Percentiles rank a stretch among this genome's conserved stretches.
Conservation (phyloP, 2,113 vertebrate genomes). For the Crotalus helleri region DNA sequence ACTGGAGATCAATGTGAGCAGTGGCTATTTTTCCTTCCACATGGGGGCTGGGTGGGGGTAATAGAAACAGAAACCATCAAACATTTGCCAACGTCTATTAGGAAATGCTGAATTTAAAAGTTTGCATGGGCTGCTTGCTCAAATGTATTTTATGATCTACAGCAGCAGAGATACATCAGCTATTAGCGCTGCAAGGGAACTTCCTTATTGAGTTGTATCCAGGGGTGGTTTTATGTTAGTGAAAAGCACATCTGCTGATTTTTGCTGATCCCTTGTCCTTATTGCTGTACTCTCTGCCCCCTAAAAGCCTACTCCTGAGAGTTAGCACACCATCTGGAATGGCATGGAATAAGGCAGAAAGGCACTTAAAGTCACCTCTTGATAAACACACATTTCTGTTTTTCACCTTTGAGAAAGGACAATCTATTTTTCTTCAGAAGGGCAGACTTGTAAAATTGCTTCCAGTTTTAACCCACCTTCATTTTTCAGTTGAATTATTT, state of each 20-base stretch:
- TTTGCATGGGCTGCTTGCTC: constrained; percentile 49
- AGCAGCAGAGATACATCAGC: constrained; percentile 28
- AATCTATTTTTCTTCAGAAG: not conserved
- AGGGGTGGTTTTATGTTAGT: not conserved
- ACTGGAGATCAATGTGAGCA: constrained; percentile 62
- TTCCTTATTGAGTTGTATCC: not conserved
- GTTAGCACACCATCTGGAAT: not conserved
- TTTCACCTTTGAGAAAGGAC: not conserved
- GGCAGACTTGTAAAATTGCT: not conserved
- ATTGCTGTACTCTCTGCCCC: not conserved
- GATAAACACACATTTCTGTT: not conserved
- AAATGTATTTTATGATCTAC: constrained; percentile 52
- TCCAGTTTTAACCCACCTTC: not conserved
- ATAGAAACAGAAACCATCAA: constrained; percentile 17
- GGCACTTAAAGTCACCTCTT: not conserved
- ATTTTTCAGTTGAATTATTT: not conserved
- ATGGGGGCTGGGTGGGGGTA: constrained; percentile 54
- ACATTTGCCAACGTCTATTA: constrained; percentile 63
- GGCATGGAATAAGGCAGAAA: not conserved
- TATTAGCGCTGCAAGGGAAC: not conserved
- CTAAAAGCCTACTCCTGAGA: not conserved
- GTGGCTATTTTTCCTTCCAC: constrained; percentile 64
- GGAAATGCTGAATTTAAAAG: constrained; percentile 56
- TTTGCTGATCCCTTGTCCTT: not conserved
- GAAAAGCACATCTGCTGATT: not conserved